Conservation (phyloP, 2,888 invertebrate species). For the Polyploca ridens region DNA sequence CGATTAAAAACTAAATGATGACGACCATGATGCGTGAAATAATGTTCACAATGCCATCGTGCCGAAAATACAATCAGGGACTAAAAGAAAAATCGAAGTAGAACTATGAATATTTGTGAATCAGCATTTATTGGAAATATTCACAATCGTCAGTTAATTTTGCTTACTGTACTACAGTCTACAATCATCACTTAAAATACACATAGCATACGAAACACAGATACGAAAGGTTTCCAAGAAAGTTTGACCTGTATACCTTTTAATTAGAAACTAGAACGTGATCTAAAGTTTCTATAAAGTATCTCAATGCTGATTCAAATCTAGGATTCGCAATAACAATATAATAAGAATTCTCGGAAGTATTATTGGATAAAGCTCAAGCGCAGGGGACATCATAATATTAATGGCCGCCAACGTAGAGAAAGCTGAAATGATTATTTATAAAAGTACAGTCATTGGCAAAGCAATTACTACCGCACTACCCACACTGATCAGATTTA, state of each 20-base stretch:
- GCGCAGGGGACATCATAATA: neutral
- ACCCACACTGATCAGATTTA: neutral
- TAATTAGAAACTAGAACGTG: neutral
- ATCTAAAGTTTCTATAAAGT: slow-evolving; percentile 1
- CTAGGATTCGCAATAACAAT: neutral
- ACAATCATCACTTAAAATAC: neutral
- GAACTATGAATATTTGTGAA: no score
- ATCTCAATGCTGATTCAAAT: neutral
- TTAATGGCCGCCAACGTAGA: neutral
- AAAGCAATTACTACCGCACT: slow-evolving; percentile 13
- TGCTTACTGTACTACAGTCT: neutral
- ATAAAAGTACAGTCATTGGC: slow-evolving; percentile 4
- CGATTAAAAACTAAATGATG: no score
- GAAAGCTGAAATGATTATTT: slow-evolving; percentile 9
- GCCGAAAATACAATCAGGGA: no score
- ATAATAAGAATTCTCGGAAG: neutral
- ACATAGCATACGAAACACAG: neutral
- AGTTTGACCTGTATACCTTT: neutral
- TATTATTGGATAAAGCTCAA: neutral
- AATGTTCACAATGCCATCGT: no score
- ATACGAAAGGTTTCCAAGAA: slow-evolving; percentile 1
- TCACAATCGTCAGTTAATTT: neutral
- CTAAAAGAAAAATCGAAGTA: no score
- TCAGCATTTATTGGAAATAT: neutral
- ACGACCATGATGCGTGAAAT: no score